These are phyloP conservation scores for Schizopygopsis pylzovi DNA, from an alignment of 2,797 vertebrate genomes.

Conservation along the genomic window DNA sequence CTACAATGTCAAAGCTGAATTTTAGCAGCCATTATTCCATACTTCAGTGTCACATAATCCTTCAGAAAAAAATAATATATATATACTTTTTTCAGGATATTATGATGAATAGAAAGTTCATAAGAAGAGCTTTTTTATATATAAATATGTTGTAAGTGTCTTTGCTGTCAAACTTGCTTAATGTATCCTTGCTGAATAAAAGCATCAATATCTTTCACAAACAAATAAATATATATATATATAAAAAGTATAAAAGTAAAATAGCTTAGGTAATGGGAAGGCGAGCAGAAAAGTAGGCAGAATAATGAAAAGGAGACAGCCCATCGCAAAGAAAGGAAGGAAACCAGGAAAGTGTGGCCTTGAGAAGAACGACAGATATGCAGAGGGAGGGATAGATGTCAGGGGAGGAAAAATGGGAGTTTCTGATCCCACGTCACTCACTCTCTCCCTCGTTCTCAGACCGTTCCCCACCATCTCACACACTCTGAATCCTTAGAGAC, in stretches of 20 bases:
- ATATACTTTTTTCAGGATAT: not conserved
- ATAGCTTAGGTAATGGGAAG: not conserved
- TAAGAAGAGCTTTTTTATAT: not conserved
- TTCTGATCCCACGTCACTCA: constrained; percentile 39
- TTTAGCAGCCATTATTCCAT: not conserved
- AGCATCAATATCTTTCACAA: not conserved
- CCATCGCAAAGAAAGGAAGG: constrained; percentile 39
- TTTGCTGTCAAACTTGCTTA: not conserved
- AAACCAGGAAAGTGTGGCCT: constrained; percentile 42
- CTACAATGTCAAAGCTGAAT: not conserved
- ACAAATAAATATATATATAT: not conserved
- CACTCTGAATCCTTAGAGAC: constrained; percentile 34
- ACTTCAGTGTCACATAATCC: not conserved
- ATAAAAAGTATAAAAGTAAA: constrained; percentile 13
- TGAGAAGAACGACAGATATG: constrained; percentile 44
- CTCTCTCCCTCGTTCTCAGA: constrained; percentile 31
- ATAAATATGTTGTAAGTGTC: not conserved
- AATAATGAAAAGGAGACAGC: constrained; percentile 11
- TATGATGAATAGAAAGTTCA: not conserved
- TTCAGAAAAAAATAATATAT: not conserved
- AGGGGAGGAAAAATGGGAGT: constrained; percentile 39
- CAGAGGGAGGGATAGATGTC: constrained; percentile 44
- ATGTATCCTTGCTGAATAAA: not conserved
- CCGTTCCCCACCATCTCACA: constrained; percentile 44
- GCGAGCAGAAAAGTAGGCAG: not conserved